Conservation (phyloP, 2,888 invertebrate genomes). For the Vanessa cardui region DNA sequence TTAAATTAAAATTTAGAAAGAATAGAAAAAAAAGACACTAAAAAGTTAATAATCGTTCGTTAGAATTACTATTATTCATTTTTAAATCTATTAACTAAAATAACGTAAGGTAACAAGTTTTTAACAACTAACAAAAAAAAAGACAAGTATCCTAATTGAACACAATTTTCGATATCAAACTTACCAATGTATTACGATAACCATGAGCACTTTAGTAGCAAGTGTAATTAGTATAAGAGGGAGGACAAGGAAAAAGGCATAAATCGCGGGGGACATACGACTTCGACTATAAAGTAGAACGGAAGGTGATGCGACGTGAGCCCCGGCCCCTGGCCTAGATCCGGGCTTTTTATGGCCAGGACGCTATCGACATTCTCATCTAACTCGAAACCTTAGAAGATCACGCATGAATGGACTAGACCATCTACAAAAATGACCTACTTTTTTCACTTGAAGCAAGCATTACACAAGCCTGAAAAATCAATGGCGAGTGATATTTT, state of each 20-base stretch:
- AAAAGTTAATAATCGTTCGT: too few relatives aligned
- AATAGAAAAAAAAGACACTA: too few relatives aligned
- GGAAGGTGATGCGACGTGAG: constrained; percentile 68
- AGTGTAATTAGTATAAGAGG: constrained; percentile 56
- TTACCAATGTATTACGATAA: constrained; percentile 25
- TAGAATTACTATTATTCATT: too few relatives aligned
- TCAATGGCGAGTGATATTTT: not conserved
- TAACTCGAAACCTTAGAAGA: constrained; percentile 72
- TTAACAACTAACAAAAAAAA: not conserved
- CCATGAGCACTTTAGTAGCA: constrained; percentile 30
- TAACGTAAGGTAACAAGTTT: not conserved
- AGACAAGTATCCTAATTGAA: constrained; percentile 17
- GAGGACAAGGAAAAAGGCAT: constrained; percentile 55
- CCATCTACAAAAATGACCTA: constrained; percentile 27
- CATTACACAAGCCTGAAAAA: not conserved
- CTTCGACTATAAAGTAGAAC: constrained; percentile 69
- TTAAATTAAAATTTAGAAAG: too few relatives aligned
- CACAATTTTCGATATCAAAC: constrained; percentile 9
- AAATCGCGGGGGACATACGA: constrained; percentile 67
- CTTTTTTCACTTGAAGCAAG: constrained; percentile 14
- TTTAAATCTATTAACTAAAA: too few relatives aligned
- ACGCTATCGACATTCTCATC: constrained; percentile 75
- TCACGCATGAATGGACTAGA: constrained; percentile 52
- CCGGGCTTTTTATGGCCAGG: constrained; percentile 75
- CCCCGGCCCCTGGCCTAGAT: constrained; percentile 66